Evolutionary conservation across 2,113 vertebrate genomes (phyloP), one percentile per base, ranked within the genome.

Genomic region (Cryptomyrus ogoouensis): DNA sequence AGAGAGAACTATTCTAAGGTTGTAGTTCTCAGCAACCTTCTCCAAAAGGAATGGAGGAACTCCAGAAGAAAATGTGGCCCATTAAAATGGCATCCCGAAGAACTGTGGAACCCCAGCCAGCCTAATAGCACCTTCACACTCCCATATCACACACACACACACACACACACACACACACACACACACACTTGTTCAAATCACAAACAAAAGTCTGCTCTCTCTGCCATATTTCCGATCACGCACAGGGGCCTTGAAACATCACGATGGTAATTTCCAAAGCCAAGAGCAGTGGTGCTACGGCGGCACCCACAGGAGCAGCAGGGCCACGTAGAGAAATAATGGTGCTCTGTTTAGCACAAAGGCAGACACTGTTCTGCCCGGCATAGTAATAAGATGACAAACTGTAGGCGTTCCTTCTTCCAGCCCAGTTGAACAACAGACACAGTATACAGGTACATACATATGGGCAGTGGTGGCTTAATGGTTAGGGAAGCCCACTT

Each of bases 351-450:
- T 80, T 80, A 80, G 74, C 35, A 80, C 31, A 80, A 80, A 80
- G 74, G 5, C 35, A 80, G 31, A 19, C 5, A 42, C 74, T 80
- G 74, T 80, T 80, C 74, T 80, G 74, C 35, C 15, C 74, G 13
- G 35, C 70, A 39, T 77, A 17, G 70, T 77, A 77, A 77, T 77
- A 77, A 77, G 70, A 77, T 77, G 70, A 77, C 70, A 77, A 77
- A 17, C 70, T 77, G 66, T 15, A 39, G 70, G 70, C 2, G 10
- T 77, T 77, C 15, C 13, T 39, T 39, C 35, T 17, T 39, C 70
- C 70, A 77, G 70, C 70, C 27, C 70, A 77, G 31, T 15, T 77
- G 3, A 77, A 77, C 70, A 77, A 74, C 66, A 31, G 70, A 39
- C 27, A 74, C 15, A 17, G 31, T 77, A 77, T 77, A 77, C 31